Evolutionary conservation across 1,140 invertebrate genomes (phyloP).

Genomic region (Tyrophagus putrescentiae): DNA sequence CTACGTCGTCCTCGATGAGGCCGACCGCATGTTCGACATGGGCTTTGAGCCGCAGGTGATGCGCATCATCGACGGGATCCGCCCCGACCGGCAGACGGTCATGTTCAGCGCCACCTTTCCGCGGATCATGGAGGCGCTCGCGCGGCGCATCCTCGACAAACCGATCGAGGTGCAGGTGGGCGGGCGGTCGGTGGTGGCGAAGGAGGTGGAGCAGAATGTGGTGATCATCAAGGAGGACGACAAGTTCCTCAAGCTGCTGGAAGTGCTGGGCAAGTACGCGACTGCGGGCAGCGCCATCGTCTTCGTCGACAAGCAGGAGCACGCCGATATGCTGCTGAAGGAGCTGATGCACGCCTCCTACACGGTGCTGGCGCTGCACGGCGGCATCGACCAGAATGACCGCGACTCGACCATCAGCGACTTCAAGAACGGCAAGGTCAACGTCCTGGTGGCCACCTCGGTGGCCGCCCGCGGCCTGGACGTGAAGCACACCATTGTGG

Average conservation of each 20-base stretch:
- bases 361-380: constrained; percentile 87
- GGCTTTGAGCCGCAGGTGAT: constrained; percentile 98
- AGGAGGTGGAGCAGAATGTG: constrained; percentile 92
- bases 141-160: constrained; percentile 75
- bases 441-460: constrained; percentile 66
- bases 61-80: constrained; percentile 90
- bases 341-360: constrained; percentile 94
- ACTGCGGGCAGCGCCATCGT: constrained; percentile 84
- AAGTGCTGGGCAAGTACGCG: constrained; percentile 47
- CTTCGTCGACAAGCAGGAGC: constrained; percentile 98
- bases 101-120: constrained; percentile 99
- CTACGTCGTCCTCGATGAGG: constrained; percentile 95
- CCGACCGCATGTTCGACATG: constrained; percentile 99
- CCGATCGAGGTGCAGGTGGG: constrained; percentile 98
- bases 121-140: constrained; percentile 94
- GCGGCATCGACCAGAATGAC: constrained; percentile 98
- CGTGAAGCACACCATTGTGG: constrained; percentile 92
- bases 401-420: constrained; percentile 93
- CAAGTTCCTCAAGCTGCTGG: constrained; percentile 93
- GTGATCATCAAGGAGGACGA: constrained; percentile 81
- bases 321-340: constrained; percentile 81
- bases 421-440: constrained; percentile 80
- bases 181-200: constrained; percentile 90
- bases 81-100: constrained; percentile 92
- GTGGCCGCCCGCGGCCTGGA: constrained; percentile 92